Conservation (phyloP, 2,113 vertebrate species). For the Strix uralensis region DNA sequence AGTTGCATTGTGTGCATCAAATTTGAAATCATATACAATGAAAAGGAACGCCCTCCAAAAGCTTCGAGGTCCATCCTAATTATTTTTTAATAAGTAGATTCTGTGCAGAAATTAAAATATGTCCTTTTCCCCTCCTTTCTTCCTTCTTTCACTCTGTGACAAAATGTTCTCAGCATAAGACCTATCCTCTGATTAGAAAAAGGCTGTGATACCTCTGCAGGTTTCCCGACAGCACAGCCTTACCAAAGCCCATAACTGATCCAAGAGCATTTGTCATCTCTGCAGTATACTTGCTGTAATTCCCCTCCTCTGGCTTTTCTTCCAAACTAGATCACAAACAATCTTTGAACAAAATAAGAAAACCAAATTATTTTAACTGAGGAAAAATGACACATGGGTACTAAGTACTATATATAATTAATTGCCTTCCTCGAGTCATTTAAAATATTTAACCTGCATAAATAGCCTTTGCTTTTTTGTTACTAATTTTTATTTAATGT, state of each 20-base stretch:
- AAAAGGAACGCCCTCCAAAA: not conserved
- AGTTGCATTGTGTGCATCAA: not conserved
- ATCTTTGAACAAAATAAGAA: not conserved
- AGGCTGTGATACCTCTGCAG: not conserved
- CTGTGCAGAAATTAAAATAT: not conserved
- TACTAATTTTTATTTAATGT: not conserved
- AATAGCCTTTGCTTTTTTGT: not conserved
- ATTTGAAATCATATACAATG: not conserved
- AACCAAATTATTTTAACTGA: not conserved
- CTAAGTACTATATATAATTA: not conserved
- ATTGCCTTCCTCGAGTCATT: not conserved
- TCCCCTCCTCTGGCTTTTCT: not conserved
- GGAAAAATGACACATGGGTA: not conserved
- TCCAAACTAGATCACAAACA: constrained; percentile 14
- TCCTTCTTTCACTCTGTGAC: not conserved
- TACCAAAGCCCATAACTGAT: not conserved
- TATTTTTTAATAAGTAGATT: not conserved
- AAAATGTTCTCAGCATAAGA: not conserved
- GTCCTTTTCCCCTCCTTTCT: not conserved
- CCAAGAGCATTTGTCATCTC: constrained; percentile 7
- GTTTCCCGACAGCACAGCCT: not conserved
- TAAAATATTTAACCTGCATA: not conserved
- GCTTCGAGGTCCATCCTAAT: not conserved
- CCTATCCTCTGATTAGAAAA: not conserved
- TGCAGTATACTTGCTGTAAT: constrained; percentile 19